Conservation (phyloP, 2,888 invertebrate genomes). For the Selenia dentaria region DNA sequence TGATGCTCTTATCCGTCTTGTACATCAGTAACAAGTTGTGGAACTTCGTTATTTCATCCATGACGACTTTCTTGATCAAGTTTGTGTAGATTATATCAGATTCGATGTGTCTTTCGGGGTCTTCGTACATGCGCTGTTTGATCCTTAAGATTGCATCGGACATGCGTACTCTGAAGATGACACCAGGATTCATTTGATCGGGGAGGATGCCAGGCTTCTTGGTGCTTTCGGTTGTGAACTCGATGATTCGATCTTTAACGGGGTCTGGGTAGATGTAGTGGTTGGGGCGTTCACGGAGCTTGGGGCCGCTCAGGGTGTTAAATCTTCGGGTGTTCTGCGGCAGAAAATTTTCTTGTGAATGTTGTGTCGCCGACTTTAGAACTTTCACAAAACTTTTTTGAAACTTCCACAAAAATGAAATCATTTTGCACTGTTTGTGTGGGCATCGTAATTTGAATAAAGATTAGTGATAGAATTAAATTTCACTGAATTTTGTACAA, state of each 20-base stretch:
- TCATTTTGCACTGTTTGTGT: too few relatives aligned
- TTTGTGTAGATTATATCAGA: conserved; percentile 77
- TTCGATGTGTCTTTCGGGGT: conserved; percentile 74
- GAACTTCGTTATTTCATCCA: conserved; percentile 77
- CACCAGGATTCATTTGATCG: conserved; percentile 76
- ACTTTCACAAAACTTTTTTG: neutral
- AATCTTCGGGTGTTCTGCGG: conserved; percentile 61
- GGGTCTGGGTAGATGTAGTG: conserved; percentile 77
- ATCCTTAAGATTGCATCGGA: conserved; percentile 75
- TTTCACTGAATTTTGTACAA: too few relatives aligned
- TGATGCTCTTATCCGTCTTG: conserved; percentile 73
- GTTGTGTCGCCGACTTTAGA: neutral
- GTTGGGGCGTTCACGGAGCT: conserved; percentile 67
- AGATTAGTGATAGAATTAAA: too few relatives aligned
- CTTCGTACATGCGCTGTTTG: conserved; percentile 78
- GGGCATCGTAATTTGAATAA: too few relatives aligned
- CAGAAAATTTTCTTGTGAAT: conserved; percentile 50
- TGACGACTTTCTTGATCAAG: conserved; percentile 73
- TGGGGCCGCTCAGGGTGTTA: conserved; percentile 62
- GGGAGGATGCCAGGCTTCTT: conserved; percentile 69
- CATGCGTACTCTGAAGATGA: conserved; percentile 75
- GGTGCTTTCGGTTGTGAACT: conserved; percentile 61
- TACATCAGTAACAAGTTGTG: conserved; percentile 75
- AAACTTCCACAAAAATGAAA: neutral
- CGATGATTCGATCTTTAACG: conserved; percentile 67